Conservation (phyloP, 1,140 invertebrate species). For the Linepithema humile region DNA sequence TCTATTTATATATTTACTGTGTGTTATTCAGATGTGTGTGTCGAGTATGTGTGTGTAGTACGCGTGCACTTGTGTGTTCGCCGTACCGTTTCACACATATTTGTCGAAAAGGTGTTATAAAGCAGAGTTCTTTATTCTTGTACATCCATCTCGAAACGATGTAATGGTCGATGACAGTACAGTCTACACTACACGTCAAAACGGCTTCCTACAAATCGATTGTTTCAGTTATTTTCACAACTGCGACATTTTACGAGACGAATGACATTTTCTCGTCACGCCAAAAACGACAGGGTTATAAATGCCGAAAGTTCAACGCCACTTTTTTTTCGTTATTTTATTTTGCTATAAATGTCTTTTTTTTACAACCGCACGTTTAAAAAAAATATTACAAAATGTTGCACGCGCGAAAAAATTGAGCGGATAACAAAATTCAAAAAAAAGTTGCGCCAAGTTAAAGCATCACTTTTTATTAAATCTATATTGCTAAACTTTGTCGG, state of each 20-base stretch:
- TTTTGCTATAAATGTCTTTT: constrained; percentile 1
- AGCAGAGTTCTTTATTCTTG: constrained; percentile 34
- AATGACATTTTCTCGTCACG: constrained; percentile 44
- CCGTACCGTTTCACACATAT: background rate
- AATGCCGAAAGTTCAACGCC: constrained; percentile 19
- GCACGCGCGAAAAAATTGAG: background rate
- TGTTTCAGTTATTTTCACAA: constrained; percentile 51
- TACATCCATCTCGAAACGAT: constrained; percentile 25
- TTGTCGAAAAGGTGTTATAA: background rate
- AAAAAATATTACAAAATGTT: constrained; percentile 10
- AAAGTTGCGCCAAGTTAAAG: constrained; percentile 5
- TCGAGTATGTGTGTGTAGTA: too few species aligned
- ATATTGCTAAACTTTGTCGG: constrained; percentile 27
- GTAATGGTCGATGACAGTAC: constrained; percentile 38
- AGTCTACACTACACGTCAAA: constrained; percentile 43
- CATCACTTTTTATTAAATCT: constrained; percentile 31
- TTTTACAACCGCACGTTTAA: background rate
- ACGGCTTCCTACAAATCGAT: constrained; percentile 48
- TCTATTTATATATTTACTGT: too few species aligned
- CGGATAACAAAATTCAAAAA: constrained; percentile 22
- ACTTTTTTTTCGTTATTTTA: constrained; percentile 13
- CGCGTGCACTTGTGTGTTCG: background rate
- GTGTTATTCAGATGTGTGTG: too few species aligned
- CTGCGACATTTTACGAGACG: constrained; percentile 40
- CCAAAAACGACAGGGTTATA: constrained; percentile 45